These are phyloP conservation scores for Puntigrus tetrazona DNA, from an alignment of 2,113 vertebrate species.

Conservation along the genomic window DNA sequence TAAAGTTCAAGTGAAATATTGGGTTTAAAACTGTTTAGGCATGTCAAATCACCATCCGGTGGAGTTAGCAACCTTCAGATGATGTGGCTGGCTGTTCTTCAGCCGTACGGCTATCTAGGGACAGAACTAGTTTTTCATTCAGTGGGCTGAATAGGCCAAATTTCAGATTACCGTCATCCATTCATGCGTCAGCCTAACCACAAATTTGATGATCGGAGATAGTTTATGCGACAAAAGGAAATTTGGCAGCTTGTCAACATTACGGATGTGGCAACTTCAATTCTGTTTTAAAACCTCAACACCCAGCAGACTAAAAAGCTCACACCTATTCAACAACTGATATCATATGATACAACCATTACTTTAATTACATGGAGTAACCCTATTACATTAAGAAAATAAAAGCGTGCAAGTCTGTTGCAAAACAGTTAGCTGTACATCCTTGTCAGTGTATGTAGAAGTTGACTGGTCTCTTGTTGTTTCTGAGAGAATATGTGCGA, in stretches of 20 bases:
- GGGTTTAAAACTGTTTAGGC: background rate
- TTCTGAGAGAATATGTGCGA: too few relatives aligned
- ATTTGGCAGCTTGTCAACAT: background rate
- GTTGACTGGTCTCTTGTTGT: too few relatives aligned
- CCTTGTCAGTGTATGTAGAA: too few relatives aligned
- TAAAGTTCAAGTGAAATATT: background rate
- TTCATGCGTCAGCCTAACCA: constrained; percentile 20
- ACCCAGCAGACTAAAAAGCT: background rate
- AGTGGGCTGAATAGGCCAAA: background rate
- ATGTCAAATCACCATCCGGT: background rate
- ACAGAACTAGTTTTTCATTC: background rate
- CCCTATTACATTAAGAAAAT: too few relatives aligned
- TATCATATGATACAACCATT: constrained; percentile 9
- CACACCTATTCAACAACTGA: background rate
- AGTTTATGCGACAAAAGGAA: constrained; percentile 15
- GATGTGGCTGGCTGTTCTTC: background rate
- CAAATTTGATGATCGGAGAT: background rate
- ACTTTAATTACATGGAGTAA: constrained; percentile 8
- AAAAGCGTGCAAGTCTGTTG: too few relatives aligned
- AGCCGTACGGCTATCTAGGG: background rate
- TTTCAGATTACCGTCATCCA: constrained; percentile 3
- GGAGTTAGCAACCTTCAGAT: background rate
- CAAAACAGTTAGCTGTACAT: too few relatives aligned
- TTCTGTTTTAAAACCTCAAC: constrained; percentile 28
- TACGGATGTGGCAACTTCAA: constrained; percentile 17